A percentile compares a stretch with the other conserved stretches of the same genome.
Conservation (phyloP, 2,888 invertebrate genomes). For the Dascillus cervinus region DNA sequence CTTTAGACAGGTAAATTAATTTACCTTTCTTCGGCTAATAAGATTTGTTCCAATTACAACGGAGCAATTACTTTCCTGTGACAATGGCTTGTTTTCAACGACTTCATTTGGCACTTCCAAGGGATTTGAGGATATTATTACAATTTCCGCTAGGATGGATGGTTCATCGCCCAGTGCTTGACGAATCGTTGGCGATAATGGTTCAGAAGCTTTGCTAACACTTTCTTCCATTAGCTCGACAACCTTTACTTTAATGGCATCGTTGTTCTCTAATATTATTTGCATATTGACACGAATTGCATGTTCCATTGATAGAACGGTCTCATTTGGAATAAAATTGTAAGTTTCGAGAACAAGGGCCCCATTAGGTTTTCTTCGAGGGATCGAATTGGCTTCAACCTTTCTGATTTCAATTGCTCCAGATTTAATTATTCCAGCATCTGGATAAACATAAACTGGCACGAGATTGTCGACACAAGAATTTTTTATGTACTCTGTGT, state of each 20-base stretch:
- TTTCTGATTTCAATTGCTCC: no score
- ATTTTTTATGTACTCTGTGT: constrained; percentile 16
- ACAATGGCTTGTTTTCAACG: constrained; percentile 56
- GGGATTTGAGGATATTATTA: no score
- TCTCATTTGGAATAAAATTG: constrained; percentile 58
- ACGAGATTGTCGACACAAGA: constrained; percentile 25
- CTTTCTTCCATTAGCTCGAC: constrained; percentile 41
- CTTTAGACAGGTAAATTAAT: no score
- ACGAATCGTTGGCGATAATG: no score
- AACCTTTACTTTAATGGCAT: constrained; percentile 53
- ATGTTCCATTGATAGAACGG: constrained; percentile 20
- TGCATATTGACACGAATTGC: constrained; percentile 58
- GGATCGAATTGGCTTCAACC: no score
- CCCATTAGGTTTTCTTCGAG: constrained; percentile 57
- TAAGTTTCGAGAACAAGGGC: constrained; percentile 71
- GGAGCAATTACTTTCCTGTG: constrained; percentile 26
- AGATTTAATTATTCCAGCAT: constrained; percentile 37
- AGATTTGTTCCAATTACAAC: constrained; percentile 37
- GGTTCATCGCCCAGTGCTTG: constrained; percentile 61
- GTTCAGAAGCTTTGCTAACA: no score
- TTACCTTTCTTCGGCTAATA: constrained; percentile 45
- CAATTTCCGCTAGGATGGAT: constrained; percentile 59
- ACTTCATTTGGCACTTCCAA: no score
- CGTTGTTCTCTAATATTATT: constrained; percentile 63
- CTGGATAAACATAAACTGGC: constrained; percentile 40